Evolutionary conservation across 2,888 invertebrate genomes (phyloP), one percentile per base, ranked within the genome.

Genomic region (Meloe dianella): DNA sequence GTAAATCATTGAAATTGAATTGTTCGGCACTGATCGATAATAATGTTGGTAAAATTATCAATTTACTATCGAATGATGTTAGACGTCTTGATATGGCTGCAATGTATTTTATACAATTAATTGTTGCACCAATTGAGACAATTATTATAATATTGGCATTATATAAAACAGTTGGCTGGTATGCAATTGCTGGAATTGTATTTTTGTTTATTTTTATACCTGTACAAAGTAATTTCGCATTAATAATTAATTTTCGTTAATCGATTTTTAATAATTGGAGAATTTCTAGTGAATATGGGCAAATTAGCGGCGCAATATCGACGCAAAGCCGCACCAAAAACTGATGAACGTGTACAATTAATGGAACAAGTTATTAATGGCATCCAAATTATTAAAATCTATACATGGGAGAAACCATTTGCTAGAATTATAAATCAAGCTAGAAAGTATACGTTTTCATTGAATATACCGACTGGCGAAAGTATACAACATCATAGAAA

Each of bases 11-110:
- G 27, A 85, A 87, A 69, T 84, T 95, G 41, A 93, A 92, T 61
- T 92, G 92, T 81, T 90, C 91, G 5, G 92, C 95, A 0, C 85
- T 95, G 54, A 92, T 92, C 6, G 90, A 94, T 80, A 95, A 95
- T 0, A 92, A 84, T 83, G 93, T 88, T 76, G 96, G 84, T 83
- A 73, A 77, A 66, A 75, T 77, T 22, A 71, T 79, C 5, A 79
- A 79, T 27, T 70, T 79, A 54, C 66, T 96, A 71, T 93, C 95
- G 0, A 95, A 94, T 63, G 96, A 96, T 82, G 94, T 94, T 0
- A 91, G 90, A 73, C 84, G 94, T 64, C 93, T 95, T 82, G 95
- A 95, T 82, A 87, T 92, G 84, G 90, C 91, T 2, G 87, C 90
- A 22, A 85, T 93, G 63, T 93, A 93, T 80, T 81, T 93, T n/a